These are phyloP conservation scores for Aegithalos caudatus DNA, from an alignment of 2,113 vertebrate species.

Conservation along the genomic window DNA sequence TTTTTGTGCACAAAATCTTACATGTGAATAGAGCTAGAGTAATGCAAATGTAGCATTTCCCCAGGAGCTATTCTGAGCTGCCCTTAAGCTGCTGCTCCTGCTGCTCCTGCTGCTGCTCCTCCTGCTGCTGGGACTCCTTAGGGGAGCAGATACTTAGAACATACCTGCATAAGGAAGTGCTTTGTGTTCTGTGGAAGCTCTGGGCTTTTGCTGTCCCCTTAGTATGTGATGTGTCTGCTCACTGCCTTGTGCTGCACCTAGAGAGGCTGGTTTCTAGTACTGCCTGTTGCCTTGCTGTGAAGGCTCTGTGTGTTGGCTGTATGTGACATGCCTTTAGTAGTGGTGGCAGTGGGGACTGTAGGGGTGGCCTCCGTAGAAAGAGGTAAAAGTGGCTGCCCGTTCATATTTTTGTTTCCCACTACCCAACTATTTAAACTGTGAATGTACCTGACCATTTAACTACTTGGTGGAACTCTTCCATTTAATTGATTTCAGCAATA, in stretches of 20 bases:
- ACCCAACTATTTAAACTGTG: background rate
- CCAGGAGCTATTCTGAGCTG: background rate
- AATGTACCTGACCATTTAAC: background rate
- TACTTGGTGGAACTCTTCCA: background rate
- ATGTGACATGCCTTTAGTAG: background rate
- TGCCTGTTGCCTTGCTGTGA: background rate
- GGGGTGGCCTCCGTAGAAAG: background rate
- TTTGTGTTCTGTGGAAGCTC: background rate
- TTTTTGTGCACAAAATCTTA: background rate
- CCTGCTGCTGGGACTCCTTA: too few species aligned
- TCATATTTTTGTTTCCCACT: background rate
- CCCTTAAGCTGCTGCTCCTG: background rate
- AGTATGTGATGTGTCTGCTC: background rate
- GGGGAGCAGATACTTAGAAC: background rate
- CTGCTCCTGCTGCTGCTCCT: background rate
- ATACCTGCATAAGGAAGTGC: background rate
- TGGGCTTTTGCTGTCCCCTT: background rate
- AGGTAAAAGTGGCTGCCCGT: background rate
- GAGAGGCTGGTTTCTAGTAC: background rate
- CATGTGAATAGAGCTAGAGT: background rate
- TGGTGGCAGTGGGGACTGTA: fast-evolving
- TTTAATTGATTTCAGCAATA: background rate
- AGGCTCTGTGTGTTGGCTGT: background rate
- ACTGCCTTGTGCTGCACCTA: background rate
- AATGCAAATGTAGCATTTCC: background rate